Evolutionary conservation across 1,140 invertebrate species (phyloP).

Genomic region (Cotesia typhae): DNA sequence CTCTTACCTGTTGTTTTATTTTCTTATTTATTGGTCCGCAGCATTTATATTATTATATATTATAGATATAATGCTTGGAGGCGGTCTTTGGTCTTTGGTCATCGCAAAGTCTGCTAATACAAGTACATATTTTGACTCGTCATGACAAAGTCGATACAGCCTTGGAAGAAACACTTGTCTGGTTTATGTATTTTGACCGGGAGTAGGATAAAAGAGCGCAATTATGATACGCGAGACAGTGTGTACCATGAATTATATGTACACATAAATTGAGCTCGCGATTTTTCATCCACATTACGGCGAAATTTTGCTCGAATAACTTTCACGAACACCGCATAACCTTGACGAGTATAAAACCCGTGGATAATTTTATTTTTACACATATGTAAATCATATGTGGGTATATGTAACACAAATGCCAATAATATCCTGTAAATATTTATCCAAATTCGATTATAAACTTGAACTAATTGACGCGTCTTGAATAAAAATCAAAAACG

Average conservation of each 20-base stretch:
- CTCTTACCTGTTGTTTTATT: too few relatives aligned
- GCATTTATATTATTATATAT: too few relatives aligned
- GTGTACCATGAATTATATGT: too few relatives aligned
- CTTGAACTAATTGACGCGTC: neutral
- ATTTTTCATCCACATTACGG: neutral
- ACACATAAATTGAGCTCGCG: too few relatives aligned
- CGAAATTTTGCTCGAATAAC: conserved; percentile 49
- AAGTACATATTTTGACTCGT: neutral
- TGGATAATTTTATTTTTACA: conserved; percentile 22
- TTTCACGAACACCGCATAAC: conserved; percentile 54
- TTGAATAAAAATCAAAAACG: neutral
- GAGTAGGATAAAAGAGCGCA: too few relatives aligned
- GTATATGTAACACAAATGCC: neutral
- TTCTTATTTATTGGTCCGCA: too few relatives aligned
- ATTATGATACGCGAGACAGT: too few relatives aligned
- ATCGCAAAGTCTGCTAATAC: neutral
- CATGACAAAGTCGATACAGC: neutral
- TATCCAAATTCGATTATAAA: neutral
- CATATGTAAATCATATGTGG: neutral
- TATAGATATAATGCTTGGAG: too few relatives aligned
- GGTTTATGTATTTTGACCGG: too few relatives aligned
- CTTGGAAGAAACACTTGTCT: neutral
- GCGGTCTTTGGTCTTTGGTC: too few relatives aligned
- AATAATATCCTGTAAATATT: neutral
- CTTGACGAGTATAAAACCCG: conserved; percentile 40